Evolutionary conservation across 92 coral and sea anemone genomes (phyloP), one percentile per base, ranked within the genome.

Genomic region (Parazoanthus atlanticus): DNA sequence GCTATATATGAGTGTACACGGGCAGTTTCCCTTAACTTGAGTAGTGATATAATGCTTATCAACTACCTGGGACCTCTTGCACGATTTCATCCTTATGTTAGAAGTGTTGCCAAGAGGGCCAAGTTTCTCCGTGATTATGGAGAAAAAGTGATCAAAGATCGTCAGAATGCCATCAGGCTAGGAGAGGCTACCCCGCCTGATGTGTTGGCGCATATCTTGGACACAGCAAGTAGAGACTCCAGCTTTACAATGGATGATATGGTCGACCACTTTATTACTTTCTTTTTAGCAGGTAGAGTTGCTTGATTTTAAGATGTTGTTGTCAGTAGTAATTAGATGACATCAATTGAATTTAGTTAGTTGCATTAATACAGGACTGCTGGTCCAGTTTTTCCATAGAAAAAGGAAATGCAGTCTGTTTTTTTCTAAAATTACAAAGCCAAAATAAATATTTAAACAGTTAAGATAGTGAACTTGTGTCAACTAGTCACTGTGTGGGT

Each of bases 201-300:
- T 66, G 86, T 95, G 81, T 89, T 95, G 52, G 85, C 94, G 0
- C 94, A 94, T 47, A 92, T 95, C 81, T 88, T 95, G 34, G 79
- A 87, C 49, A 91, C 89, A 43, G 92, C 85, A 2, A 91, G 88
- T 74, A 81, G 70, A 52, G 91, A 95, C 47, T 21, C 91, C 12
- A 81, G 72, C 6, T 33, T 88, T 11, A 54, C 90, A 26, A 73
- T 92, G 81, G 92, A 93, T 30, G 86, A 93, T 23, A 74, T 95
- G 86, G 88, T 92, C 2, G 98, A 95, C 74, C 92, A 95, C 31
- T 93, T 95, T 92, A 81, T 88, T 8, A 91, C 96, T 9, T 95
- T 95, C 89, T 92, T 90, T 70, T 12, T 92, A 28, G 94, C 94
- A 76, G 94, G 94, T 91, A 69, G 46, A 81, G 9, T 43, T 43